These are phyloP conservation scores for Mus minutoides DNA, from an alignment of 2,797 vertebrate species.

Conservation along the genomic window DNA sequence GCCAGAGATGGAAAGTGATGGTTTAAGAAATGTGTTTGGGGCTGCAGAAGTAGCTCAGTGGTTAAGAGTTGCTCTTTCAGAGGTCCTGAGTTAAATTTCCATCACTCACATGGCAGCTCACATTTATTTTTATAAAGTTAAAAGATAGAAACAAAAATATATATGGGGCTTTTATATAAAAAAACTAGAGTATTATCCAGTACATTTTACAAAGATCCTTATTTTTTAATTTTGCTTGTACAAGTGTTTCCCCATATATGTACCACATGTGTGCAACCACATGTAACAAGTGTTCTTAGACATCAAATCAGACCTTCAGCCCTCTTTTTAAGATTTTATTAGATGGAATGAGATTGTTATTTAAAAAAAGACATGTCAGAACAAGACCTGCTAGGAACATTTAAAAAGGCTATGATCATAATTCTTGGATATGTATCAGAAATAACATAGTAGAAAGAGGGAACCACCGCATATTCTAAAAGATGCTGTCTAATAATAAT, in stretches of 20 bases:
- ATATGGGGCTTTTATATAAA: neutral
- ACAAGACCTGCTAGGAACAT: neutral
- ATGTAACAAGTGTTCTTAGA: neutral
- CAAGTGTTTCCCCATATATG: neutral
- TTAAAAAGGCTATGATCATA: neutral
- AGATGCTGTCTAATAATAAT: neutral
- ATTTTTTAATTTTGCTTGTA: neutral
- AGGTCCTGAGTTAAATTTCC: neutral
- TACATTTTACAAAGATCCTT: neutral
- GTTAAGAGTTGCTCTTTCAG: neutral
- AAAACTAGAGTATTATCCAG: neutral
- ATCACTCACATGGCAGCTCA: neutral
- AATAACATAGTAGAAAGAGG: neutral
- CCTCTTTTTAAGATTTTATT: neutral
- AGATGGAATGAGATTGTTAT: neutral
- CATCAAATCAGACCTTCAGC: neutral
- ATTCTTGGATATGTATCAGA: neutral
- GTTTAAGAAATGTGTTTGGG: neutral
- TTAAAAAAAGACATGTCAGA: neutral
- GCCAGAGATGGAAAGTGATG: neutral
- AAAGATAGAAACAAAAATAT: neutral
- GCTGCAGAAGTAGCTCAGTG: neutral
- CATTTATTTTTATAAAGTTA: constrained; percentile 33
- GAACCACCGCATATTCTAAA: neutral
- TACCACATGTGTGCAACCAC: too few species aligned